phyloP scores from a whole-genome alignment of 2,888 invertebrate genomes.

The Oligia fasciuncula region DNA sequence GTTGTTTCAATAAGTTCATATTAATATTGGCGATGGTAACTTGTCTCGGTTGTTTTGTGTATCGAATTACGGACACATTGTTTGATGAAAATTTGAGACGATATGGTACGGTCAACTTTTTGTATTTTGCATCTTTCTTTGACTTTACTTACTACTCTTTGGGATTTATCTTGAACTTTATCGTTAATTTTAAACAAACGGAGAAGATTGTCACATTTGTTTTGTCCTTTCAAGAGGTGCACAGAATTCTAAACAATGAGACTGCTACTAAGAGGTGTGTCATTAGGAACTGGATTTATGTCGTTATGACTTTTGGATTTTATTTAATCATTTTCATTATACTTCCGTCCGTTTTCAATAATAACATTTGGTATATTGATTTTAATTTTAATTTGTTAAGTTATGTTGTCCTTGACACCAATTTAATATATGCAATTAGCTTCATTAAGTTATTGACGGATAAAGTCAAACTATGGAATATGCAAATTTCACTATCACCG shows the following conservation, averaged over 20 bases:
- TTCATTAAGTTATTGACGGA: neutral
- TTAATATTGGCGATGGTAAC: neutral
- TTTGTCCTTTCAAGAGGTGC: neutral
- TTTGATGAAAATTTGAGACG: neutral
- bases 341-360: neutral
- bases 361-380: neutral
- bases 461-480: neutral
- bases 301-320: neutral
- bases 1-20: neutral
- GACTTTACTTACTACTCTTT: neutral
- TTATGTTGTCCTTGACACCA: neutral
- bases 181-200: neutral
- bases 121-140: neutral
- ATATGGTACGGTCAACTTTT: neutral
- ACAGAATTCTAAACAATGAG: neutral
- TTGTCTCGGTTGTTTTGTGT: neutral
- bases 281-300: neutral
- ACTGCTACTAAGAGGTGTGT: neutral
- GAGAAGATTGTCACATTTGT: neutral
- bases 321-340: neutral
- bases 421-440: neutral
- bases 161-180: neutral
- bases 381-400: neutral
- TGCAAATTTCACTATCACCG: neutral
- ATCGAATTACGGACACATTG: neutral